A percentile compares a stretch with the other conserved stretches of the same genome.
Evolutionary conservation across 92 coral and sea anemone species (phyloP).

Genomic region (Actinernus sp.): DNA sequence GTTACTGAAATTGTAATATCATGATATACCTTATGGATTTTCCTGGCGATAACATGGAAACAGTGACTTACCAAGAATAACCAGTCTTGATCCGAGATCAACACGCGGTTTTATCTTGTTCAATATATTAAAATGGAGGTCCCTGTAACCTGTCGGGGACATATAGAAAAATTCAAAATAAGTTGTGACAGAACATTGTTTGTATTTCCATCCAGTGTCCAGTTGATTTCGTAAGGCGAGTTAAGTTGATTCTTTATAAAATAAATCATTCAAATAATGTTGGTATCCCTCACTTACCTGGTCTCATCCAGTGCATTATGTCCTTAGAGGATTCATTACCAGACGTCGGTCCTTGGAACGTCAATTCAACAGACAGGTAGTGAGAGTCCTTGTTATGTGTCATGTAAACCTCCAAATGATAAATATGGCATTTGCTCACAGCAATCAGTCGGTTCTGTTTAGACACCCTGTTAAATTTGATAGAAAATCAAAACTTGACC

Average conservation of each 20-base stretch:
- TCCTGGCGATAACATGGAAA: neutral
- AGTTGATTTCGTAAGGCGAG: neutral
- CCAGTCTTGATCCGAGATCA: neutral
- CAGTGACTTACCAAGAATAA: neutral
- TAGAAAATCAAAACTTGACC: no score
- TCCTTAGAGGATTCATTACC: neutral
- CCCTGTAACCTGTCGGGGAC: slow-evolving; percentile 7
- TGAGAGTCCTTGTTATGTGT: no score
- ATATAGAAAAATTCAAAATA: neutral
- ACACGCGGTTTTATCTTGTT: neutral
- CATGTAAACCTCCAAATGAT: no score
- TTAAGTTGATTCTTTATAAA: no score
- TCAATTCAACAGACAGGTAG: no score
- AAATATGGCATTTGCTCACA: no score
- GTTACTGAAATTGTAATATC: no score
- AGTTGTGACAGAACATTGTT: neutral
- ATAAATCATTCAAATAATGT: no score
- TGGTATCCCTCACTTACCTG: neutral
- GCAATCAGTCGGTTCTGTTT: no score
- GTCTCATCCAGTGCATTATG: slow-evolving; percentile 16
- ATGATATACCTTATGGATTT: no score
- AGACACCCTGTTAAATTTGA: no score
- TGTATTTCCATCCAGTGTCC: neutral
- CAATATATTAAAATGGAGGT: neutral
- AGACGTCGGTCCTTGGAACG: no score